Conservation (phyloP, 2,888 invertebrate species). For the Lagria hirta region DNA sequence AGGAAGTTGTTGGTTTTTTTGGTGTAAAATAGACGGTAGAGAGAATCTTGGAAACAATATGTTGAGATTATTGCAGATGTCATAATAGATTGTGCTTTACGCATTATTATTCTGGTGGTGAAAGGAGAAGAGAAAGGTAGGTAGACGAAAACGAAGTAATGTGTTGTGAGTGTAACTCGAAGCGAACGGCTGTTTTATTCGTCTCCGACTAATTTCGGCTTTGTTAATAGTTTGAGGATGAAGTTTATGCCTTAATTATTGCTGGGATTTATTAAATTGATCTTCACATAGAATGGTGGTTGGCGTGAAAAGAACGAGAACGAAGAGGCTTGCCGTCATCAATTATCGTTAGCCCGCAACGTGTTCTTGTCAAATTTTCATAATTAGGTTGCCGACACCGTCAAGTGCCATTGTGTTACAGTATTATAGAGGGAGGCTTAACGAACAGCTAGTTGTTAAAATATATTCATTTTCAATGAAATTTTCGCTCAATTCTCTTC, state of each 20-base stretch:
- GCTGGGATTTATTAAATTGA: slow-evolving; percentile 50
- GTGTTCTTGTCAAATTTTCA: slow-evolving; percentile 54
- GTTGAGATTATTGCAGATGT: slow-evolving; percentile 41
- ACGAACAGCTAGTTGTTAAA: slow-evolving; percentile 45
- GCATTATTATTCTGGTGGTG: too few species aligned
- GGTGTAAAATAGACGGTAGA: slow-evolving; percentile 4
- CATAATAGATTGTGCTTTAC: slow-evolving; percentile 40
- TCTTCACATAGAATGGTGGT: slow-evolving; percentile 38
- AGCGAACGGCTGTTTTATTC: slow-evolving; percentile 46
- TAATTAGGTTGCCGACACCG: slow-evolving; percentile 51
- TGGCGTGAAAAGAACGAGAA: slow-evolving; percentile 43
- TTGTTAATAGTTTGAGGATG: slow-evolving; percentile 51
- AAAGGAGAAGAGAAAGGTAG: too few species aligned
- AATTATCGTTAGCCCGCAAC: slow-evolving; percentile 52
- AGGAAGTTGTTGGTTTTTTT: slow-evolving; percentile 1
- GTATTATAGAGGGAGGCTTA: slow-evolving; percentile 37
- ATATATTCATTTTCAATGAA: slow-evolving; percentile 34
- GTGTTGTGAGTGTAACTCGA: slow-evolving; percentile 43
- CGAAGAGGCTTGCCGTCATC: slow-evolving; percentile 37
- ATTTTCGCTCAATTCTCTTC: slow-evolving; percentile 10
- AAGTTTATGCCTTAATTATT: slow-evolving; percentile 51
- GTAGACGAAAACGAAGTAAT: too few species aligned
- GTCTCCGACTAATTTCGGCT: slow-evolving; percentile 49
- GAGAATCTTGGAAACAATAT: slow-evolving; percentile 31
- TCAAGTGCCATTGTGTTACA: slow-evolving; percentile 48